Conservation (phyloP, 2,797 vertebrate genomes). For the Cossypha caffra region DNA sequence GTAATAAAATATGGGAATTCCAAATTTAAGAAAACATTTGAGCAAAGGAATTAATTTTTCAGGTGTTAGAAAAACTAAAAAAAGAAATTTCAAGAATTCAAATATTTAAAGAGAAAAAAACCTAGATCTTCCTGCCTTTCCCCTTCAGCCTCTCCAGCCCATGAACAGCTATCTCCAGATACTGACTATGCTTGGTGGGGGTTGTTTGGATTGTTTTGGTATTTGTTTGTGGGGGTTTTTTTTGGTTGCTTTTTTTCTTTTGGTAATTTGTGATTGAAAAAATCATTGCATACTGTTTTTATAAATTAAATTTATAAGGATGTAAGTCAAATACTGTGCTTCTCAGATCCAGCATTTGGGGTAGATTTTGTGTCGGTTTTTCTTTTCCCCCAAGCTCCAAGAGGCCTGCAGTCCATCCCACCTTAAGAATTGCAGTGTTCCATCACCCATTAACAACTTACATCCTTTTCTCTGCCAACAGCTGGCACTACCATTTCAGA, state of each 20-base stretch:
- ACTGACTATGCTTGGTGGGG: background rate
- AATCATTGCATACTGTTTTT: background rate
- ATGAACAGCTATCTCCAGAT: background rate
- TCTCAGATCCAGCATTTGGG: background rate
- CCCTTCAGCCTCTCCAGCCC: background rate
- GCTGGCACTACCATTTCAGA: background rate
- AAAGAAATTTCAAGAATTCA: background rate
- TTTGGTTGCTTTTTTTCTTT: background rate
- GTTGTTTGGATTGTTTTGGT: background rate
- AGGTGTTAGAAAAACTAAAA: background rate
- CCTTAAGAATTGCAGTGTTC: background rate
- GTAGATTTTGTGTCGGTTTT: background rate
- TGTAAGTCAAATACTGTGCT: background rate
- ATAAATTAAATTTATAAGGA: background rate
- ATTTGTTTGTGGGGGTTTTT: background rate
- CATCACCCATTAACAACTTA: background rate
- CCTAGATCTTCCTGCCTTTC: background rate
- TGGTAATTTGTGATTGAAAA: background rate
- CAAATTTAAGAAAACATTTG: background rate
- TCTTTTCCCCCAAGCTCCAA: background rate
- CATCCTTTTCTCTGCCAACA: background rate
- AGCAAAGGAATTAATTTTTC: background rate
- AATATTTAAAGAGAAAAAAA: background rate
- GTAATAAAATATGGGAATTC: background rate
- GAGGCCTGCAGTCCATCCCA: background rate